Base-by-base conservation (phyloP, 2,888 invertebrate species). In the Rhamnusium bicolor region DNA sequence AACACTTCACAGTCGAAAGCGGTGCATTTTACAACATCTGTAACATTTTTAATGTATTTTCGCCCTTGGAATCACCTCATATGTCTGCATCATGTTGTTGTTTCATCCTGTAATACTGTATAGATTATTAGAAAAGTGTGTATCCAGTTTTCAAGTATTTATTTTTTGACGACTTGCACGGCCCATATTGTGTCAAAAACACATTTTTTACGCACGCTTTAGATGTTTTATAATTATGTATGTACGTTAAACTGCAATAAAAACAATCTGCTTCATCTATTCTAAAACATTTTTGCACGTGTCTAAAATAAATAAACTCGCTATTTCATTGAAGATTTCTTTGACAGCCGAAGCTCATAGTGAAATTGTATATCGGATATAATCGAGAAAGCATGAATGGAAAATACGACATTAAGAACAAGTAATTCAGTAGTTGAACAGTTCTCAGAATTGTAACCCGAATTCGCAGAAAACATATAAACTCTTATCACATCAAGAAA, bases 301-400 rank as follows among this genome's bases (percentile, higher is more conserved):
- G 40, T 40, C n/a, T n/a, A 40, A 40, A 40, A 40, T 40, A 40
- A 40, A 40, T 12, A 40, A 40, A 40, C 40, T 40, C 40, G 12
- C 40, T n/a, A 4, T 40, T 40, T n/a, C 40, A 40, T 40, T 40
- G 40, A 40, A 12, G 2, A 40, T 40, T 40, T 40, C 40, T 40
- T 40, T 40, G 40, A 10, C 12, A n/a, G n/a, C n/a, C 24, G 24
- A 40, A 12, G 40, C 10, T 40, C 14, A 32, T 32, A 58, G 58
- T 32, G 58, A 58, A 58, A 58, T 58, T 58, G 32, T 58, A 58
- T 58, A 58, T 58, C 16, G 29, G n/a, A 19, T 58, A 29, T 58
- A 58, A 58, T 58, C 58, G 16, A 29, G 58, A 29, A 58, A 21
- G 29, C 16, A 58, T 58, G 58, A 58, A 58, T 58, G 58, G 21